These are phyloP conservation scores for Encarsia formosa DNA, from an alignment of 2,888 invertebrate genomes.

Conservation along the genomic window DNA sequence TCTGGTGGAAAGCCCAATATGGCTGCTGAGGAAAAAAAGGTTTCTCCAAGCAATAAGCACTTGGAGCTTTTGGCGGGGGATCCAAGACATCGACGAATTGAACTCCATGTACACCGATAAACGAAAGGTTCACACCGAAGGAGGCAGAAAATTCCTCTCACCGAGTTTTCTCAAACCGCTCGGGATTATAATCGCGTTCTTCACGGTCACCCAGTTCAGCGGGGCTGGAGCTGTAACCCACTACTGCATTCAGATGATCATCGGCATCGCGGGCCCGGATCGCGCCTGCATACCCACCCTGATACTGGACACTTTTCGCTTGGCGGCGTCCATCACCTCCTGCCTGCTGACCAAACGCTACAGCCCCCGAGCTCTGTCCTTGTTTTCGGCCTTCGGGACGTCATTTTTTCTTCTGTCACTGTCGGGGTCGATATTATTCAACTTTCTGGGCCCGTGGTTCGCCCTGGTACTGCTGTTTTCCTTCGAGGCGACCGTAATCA, in stretches of 20 bases:
- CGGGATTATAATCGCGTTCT: slow-evolving; percentile 61
- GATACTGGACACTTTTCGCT: slow-evolving; percentile 61
- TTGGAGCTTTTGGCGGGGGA: slow-evolving; percentile 39
- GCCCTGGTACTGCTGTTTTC: slow-evolving; percentile 53
- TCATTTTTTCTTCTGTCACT: slow-evolving; percentile 3
- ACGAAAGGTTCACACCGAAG: not conserved
- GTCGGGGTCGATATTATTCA: not conserved
- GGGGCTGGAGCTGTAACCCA: slow-evolving; percentile 70
- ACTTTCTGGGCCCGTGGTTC: slow-evolving; percentile 5
- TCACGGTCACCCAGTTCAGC: slow-evolving; percentile 65
- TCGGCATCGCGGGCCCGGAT: slow-evolving; percentile 58
- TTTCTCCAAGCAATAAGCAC: slow-evolving; percentile 58
- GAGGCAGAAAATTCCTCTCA: not conserved
- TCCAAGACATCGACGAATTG: slow-evolving; percentile 30
- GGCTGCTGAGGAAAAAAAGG: slow-evolving; percentile 62
- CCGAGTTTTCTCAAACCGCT: slow-evolving; percentile 56
- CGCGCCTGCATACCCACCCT: slow-evolving; percentile 66
- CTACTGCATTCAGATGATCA: slow-evolving; percentile 64
- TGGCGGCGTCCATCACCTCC: slow-evolving; percentile 59
- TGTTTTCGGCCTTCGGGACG: slow-evolving; percentile 4
- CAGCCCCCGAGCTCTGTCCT: slow-evolving; percentile 1
- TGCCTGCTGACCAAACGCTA: slow-evolving; percentile 51
- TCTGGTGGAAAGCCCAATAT: slow-evolving; percentile 66
- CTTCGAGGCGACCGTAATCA: slow-evolving; percentile 60
- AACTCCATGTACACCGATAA: slow-evolving; percentile 4